Base-by-base conservation (phyloP, 2,888 invertebrate genomes). In the Mayetiola destructor region DNA sequence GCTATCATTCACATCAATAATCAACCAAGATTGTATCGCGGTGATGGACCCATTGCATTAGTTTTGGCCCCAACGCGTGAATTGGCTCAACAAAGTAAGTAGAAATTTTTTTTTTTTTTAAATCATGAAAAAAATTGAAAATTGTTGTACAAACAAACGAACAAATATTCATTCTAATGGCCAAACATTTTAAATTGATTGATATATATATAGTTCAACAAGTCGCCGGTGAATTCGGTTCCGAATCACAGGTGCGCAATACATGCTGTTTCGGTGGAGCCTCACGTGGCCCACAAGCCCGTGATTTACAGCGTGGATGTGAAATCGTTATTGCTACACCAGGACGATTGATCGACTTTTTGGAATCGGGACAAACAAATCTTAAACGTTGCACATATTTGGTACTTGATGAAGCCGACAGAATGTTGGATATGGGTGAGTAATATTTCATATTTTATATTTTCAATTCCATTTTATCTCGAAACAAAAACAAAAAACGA, bases 371-470 rank as follows among this genome's bases (percentile, higher is more conserved):
- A 9, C 82, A 81, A 3, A 84, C 85, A 2, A 85, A 85, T 68
- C 70, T 88, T 56, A 77, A 80, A 21, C 77, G 86, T 55, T 85
- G 85, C 67, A 90, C 91, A 2, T 92, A 90, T 68, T 73, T 92
- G 61, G 90, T 92, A 0, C 71, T 92, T 58, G 92, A 92, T 73
- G 92, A 92, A 72, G 48, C 99, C 32, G 99, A 99, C 77, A 83
- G 96, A 68, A 99, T 99, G 99, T 95, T 99, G 73, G 97, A 99
- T 78, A 96, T 99, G 91, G 97, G 97, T 69, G n/a, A 23, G 3
- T 23, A 42, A 23, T 12, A 23, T 39, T 39, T 39, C 3, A 18
- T 18, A 18, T 39, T 36, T 36, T 12, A 36, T 8, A 9, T 32
- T 9, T 32, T 32, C 32, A 32, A 48, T n/a, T n/a, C n/a, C n/a